Percentiles rank a stretch among this genome's conserved stretches.
Evolutionary conservation across 2,888 invertebrate genomes (phyloP).

Genomic region (Hyalella azteca): DNA sequence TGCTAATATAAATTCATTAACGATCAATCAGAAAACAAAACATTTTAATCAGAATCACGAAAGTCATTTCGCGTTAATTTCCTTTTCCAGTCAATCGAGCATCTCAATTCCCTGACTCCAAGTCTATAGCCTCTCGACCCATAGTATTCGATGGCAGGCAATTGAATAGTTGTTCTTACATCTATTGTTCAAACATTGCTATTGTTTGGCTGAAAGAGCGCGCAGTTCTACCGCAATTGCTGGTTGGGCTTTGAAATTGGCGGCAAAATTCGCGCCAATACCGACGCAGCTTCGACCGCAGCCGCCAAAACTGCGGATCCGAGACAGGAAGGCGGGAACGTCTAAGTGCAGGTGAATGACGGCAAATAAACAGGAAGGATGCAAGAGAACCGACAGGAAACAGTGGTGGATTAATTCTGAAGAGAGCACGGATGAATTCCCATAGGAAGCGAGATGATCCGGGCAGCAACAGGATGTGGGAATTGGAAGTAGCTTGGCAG

Average conservation of each 20-base stretch:
- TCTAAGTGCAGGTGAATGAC: conserved; percentile 9
- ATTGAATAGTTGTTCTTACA: too few relatives aligned
- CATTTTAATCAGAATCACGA: too few relatives aligned
- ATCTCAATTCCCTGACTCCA: too few relatives aligned
- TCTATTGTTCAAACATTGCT: neutral
- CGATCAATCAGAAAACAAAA: too few relatives aligned
- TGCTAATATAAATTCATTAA: too few relatives aligned
- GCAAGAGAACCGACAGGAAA: conserved; percentile 1
- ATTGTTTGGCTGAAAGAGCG: neutral
- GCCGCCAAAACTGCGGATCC: neutral
- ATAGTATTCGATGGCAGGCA: too few relatives aligned
- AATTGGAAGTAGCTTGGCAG: conserved; percentile 11
- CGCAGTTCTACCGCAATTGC: neutral
- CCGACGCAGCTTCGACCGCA: neutral
- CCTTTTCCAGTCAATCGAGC: too few relatives aligned
- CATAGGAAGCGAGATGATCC: neutral
- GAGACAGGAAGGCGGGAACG: conserved; percentile 27
- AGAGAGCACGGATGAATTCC: conserved; percentile 11
- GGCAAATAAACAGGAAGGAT: conserved; percentile 36
- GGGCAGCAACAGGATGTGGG: conserved; percentile 1
- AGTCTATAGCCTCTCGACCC: too few relatives aligned
- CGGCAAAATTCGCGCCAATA: conserved; percentile 20
- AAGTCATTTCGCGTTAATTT: too few relatives aligned
- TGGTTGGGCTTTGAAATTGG: neutral
- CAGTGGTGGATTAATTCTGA: neutral